Conservation (phyloP, 2,113 vertebrate species). For the Octodon degus region DNA sequence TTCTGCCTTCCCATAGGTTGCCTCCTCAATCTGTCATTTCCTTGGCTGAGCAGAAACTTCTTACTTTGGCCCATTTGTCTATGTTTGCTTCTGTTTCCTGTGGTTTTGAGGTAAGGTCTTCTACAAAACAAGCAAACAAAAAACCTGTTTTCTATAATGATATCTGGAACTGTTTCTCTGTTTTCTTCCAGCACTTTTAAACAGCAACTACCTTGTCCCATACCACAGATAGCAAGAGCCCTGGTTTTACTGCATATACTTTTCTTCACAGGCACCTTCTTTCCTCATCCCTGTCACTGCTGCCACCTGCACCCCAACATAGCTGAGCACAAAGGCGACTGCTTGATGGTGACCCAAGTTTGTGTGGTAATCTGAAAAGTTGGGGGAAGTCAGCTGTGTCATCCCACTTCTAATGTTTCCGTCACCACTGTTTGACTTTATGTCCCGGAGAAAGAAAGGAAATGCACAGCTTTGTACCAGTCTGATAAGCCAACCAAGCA, state of each 20-base stretch:
- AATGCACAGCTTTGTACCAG: background rate
- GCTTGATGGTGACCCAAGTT: background rate
- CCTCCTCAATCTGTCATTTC: background rate
- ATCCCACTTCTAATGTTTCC: background rate
- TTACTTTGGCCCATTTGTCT: background rate
- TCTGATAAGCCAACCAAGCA: background rate
- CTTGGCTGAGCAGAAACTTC: background rate
- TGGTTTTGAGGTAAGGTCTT: background rate
- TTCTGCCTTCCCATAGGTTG: background rate
- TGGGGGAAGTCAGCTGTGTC: background rate
- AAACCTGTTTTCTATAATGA: background rate
- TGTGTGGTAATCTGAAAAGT: rapidly evolving
- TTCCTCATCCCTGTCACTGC: background rate
- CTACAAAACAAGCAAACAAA: background rate
- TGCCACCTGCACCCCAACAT: background rate
- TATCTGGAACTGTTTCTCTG: background rate
- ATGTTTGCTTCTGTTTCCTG: background rate
- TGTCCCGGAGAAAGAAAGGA: background rate
- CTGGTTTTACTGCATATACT: background rate
- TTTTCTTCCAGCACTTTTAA: background rate
- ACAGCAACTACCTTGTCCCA: background rate
- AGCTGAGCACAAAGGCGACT: background rate
- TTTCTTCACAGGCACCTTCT: background rate
- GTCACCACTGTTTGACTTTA: background rate
- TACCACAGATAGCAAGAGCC: background rate